Conservation (phyloP, 2,113 vertebrate species). For the Craseonycteris thonglongyai region DNA sequence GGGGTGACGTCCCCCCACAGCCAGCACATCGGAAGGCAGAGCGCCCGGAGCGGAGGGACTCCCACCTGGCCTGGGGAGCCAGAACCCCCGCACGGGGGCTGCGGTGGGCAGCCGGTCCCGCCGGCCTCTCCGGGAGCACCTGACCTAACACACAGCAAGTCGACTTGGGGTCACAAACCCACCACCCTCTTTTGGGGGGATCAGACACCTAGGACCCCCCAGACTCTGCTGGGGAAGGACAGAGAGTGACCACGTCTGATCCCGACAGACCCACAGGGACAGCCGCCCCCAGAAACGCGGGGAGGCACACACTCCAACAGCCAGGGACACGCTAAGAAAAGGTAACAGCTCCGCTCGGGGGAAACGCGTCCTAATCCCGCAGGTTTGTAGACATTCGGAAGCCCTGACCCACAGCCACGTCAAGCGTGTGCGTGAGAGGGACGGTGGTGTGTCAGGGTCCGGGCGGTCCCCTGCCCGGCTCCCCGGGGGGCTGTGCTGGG, state of each 20-base stretch:
- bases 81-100: accelerated
- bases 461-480: not conserved
- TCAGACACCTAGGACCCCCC: accelerated
- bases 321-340: no score
- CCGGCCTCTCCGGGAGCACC: accelerated
- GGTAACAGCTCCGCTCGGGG: not conserved
- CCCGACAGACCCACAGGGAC: accelerated
- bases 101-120: not conserved
- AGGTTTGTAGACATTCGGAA: not conserved
- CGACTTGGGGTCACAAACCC: accelerated
- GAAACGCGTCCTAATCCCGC: not conserved
- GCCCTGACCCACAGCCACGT: accelerated
- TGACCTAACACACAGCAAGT: accelerated
- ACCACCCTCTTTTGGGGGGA: accelerated
- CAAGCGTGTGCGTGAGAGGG: not conserved
- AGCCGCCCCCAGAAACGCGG: accelerated
- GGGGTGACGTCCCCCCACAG: no score
- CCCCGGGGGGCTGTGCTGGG: not conserved
- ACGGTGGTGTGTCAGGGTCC: accelerated
- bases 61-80: no score
- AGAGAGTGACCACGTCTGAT: accelerated
- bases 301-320: accelerated
- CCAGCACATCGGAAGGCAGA: no score
- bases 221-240: no score
- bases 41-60: no score